Conservation (phyloP, 2,888 invertebrate genomes). For the Caenorhabditis uteleia region DNA sequence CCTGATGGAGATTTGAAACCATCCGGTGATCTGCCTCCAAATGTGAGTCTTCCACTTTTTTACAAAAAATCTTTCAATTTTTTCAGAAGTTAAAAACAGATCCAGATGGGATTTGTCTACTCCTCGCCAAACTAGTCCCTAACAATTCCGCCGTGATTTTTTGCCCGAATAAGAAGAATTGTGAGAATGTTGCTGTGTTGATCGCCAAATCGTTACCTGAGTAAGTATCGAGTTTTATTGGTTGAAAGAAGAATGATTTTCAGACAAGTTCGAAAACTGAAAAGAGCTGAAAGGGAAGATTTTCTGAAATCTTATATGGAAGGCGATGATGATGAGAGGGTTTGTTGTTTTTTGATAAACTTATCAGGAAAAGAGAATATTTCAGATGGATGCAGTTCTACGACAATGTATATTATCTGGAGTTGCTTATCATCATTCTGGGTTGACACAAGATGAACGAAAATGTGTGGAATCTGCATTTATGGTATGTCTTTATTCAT, state of each 20-base stretch:
- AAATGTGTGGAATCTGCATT: slow-evolving; percentile 79
- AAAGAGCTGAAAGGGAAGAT: slow-evolving; percentile 25
- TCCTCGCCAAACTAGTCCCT: slow-evolving; percentile 79
- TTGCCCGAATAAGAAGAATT: slow-evolving; percentile 89
- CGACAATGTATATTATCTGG: slow-evolving; percentile 80
- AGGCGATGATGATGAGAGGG: slow-evolving; percentile 42
- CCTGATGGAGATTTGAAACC: slow-evolving; percentile 27
- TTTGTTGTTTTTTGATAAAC: not conserved
- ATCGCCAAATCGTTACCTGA: slow-evolving; percentile 77
- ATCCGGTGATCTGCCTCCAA: slow-evolving; percentile 43
- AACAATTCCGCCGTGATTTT: slow-evolving; percentile 84
- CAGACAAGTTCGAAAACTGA: slow-evolving; percentile 35
- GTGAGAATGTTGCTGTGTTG: slow-evolving; percentile 85
- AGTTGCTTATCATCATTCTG: slow-evolving; percentile 87
- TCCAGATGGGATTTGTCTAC: slow-evolving; percentile 47
- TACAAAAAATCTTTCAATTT: not conserved
- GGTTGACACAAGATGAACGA: slow-evolving; percentile 86
- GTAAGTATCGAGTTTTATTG: slow-evolving; percentile 56
- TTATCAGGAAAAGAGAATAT: too few relatives aligned
- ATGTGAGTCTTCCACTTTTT: slow-evolving; percentile 15
- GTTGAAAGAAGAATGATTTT: slow-evolving; percentile 3
- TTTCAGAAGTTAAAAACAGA: slow-evolving; percentile 39
- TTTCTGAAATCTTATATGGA: slow-evolving; percentile 38
- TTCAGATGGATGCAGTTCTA: slow-evolving; percentile 74
- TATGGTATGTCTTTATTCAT: slow-evolving; percentile 44